These are phyloP conservation scores for Pseudolaguvia tuberculata DNA, from an alignment of 2,113 vertebrate species.

Conservation along the genomic window DNA sequence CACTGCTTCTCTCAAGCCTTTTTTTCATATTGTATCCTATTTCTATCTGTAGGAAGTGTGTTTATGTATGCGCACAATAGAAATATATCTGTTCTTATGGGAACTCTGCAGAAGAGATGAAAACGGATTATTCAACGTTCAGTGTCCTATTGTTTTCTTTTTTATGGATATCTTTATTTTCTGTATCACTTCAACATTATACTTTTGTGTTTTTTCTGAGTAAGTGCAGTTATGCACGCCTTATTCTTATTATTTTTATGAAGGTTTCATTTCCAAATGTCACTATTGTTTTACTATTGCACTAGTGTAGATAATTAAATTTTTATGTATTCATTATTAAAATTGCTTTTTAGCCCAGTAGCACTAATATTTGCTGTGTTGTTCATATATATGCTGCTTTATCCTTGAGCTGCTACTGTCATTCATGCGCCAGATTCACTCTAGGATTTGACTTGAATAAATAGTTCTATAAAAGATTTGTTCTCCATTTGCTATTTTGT, in stretches of 20 bases:
- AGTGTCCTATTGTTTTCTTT: conserved; percentile 17
- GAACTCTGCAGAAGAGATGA: conserved; percentile 63
- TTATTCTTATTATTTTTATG: too few relatives aligned
- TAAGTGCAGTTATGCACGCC: too few relatives aligned
- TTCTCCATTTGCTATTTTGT: too few relatives aligned
- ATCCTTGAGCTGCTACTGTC: neutral
- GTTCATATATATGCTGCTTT: neutral
- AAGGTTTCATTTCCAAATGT: neutral
- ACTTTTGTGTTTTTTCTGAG: neutral
- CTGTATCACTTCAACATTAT: neutral
- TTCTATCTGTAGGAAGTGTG: conserved; percentile 71
- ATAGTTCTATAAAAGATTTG: too few relatives aligned
- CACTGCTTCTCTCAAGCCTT: conserved; percentile 70
- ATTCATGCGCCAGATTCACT: neutral
- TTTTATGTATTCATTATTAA: too few relatives aligned
- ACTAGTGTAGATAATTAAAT: too few relatives aligned
- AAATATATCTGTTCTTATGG: conserved; percentile 72
- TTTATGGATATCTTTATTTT: neutral
- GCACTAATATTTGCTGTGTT: neutral
- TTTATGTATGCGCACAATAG: conserved; percentile 48
- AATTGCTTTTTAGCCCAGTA: too few relatives aligned
- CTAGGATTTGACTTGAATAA: neutral
- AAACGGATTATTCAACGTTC: conserved; percentile 57
- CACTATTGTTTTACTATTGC: neutral
- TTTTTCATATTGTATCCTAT: conserved; percentile 52